These are phyloP conservation scores for Amiota minor DNA, from an alignment of 2,888 invertebrate species.

Conservation along the genomic window DNA sequence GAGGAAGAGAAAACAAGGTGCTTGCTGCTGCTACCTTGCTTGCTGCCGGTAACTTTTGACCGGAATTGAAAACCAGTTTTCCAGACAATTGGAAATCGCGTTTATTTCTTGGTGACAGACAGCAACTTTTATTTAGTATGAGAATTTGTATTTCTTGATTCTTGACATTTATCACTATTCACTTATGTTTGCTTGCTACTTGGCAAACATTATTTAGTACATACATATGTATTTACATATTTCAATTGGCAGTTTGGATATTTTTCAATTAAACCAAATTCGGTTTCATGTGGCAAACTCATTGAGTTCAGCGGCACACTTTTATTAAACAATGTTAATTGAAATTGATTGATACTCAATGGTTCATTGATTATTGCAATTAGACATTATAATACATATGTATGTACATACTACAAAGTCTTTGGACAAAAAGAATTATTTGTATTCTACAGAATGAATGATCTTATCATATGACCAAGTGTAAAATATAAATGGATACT, in stretches of 20 bases:
- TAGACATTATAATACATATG: not conserved
- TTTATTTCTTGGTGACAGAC: not conserved
- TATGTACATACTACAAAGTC: not conserved
- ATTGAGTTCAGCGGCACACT: conserved; percentile 28
- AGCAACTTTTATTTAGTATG: not conserved
- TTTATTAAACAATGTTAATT: conserved; percentile 35
- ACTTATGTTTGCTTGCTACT: not conserved
- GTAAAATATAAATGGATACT: not conserved
- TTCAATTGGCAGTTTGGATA: not conserved
- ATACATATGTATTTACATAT: not conserved
- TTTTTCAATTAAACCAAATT: conserved; percentile 13
- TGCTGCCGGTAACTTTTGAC: conserved; percentile 1
- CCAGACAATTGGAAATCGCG: not conserved
- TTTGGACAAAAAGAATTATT: not conserved
- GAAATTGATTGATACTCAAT: conserved; percentile 43
- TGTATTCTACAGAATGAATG: too few relatives aligned
- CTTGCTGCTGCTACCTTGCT: not conserved
- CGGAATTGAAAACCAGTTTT: conserved; percentile 13
- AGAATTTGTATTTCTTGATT: conserved; percentile 7
- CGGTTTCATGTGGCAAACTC: not conserved
- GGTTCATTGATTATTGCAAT: conserved; percentile 35
- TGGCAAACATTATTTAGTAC: not conserved
- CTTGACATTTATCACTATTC: not conserved
- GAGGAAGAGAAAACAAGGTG: not conserved
- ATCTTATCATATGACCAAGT: too few relatives aligned